Conservation (phyloP, 2,888 invertebrate genomes). For the Cosmopolites sordidus region DNA sequence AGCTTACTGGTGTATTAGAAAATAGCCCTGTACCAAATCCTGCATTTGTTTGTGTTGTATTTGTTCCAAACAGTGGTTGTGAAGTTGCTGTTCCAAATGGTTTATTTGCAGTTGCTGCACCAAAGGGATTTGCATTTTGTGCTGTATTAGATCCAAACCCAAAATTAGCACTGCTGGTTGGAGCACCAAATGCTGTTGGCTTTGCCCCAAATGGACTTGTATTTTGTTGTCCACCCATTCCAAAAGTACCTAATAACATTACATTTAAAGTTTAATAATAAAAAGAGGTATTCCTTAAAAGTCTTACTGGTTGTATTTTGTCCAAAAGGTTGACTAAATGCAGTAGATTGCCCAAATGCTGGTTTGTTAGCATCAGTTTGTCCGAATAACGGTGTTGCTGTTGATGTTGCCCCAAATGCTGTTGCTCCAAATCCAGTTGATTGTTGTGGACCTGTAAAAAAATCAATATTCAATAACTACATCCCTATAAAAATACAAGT, state of each 20-base stretch:
- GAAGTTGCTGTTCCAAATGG: constrained; percentile 49
- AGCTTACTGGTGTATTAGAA: constrained; percentile 39
- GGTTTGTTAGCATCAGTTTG: constrained; percentile 42
- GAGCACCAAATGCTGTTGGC: constrained; percentile 40
- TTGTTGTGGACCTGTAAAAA: constrained; percentile 42
- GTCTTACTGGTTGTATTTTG: constrained; percentile 40
- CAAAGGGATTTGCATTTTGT: constrained; percentile 42
- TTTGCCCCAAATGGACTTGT: constrained; percentile 31
- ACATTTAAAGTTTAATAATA: background rate
- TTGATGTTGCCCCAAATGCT: constrained; percentile 51
- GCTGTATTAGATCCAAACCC: constrained; percentile 51
- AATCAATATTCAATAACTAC: constrained; percentile 31
- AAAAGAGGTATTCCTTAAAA: background rate
- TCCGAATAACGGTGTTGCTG: constrained; percentile 54
- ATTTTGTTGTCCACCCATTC: constrained; percentile 27
- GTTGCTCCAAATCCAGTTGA: constrained; percentile 39
- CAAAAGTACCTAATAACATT: constrained; percentile 22
- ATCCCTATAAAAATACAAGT: constrained; percentile 42
- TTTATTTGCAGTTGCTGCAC: constrained; percentile 48
- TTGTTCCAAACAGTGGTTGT: constrained; percentile 34
- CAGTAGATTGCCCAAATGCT: constrained; percentile 52
- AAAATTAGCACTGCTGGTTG: constrained; percentile 31
- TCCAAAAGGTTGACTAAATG: constrained; percentile 64
- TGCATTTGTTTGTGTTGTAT: constrained; percentile 43
- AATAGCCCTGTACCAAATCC: constrained; percentile 52